These are phyloP conservation scores for Amphipoea oculea DNA, from an alignment of 2,888 invertebrate species.

Conservation along the genomic window DNA sequence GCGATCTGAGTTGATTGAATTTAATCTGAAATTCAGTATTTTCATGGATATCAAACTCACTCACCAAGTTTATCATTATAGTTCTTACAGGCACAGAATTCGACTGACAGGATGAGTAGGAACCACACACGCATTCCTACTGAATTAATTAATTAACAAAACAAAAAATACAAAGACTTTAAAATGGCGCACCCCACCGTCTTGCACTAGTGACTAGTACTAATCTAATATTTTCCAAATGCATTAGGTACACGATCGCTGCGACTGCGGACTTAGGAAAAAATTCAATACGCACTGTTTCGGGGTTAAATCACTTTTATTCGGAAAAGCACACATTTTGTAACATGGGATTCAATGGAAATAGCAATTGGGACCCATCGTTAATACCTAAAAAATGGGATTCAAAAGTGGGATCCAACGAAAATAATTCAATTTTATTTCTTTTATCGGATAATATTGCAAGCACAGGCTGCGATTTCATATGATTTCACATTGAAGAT, in stretches of 20 bases:
- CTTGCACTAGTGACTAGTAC: neutral
- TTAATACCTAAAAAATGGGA: too few relatives aligned
- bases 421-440: neutral
- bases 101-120: conserved; percentile 8
- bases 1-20: too few relatives aligned
- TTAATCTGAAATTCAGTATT: neutral
- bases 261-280: conserved; percentile 13
- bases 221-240: conserved; percentile 13
- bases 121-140: conserved; percentile 33
- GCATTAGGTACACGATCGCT: neutral
- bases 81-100: conserved; percentile 1
- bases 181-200: neutral
- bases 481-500: neutral
- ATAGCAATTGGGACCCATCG: too few relatives aligned
- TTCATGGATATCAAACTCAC: neutral
- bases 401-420: too few relatives aligned
- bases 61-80: conserved; percentile 25
- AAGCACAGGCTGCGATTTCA: neutral
- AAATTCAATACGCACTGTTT: neutral
- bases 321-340: too few relatives aligned
- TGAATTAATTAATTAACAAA: neutral
- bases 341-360: too few relatives aligned
- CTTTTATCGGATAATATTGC: neutral
- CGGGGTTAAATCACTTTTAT: neutral
- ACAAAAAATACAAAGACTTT: neutral